These are phyloP conservation scores for Brachyptera risi DNA, from an alignment of 2,888 invertebrate genomes.

Conservation along the genomic window DNA sequence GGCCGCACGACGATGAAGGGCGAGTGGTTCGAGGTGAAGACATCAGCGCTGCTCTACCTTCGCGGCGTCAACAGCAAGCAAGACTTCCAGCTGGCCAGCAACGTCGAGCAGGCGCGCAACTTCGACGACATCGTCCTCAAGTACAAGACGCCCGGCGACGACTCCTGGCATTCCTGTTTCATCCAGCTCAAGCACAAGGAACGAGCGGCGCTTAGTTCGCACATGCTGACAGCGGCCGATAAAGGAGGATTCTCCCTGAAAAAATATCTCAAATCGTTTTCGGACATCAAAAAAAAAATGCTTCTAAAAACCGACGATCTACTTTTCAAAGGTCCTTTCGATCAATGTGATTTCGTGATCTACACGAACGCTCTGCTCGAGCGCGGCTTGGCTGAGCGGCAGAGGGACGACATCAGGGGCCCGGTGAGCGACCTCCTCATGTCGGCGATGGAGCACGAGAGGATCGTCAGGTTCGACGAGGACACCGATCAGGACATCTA, in stretches of 20 bases:
- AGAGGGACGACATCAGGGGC: not conserved
- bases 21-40: constrained; percentile 19
- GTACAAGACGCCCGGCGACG: not conserved
- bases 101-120: constrained; percentile 13
- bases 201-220: not conserved
- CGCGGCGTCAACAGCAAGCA: constrained; percentile 16
- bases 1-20: constrained; percentile 16
- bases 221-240: not conserved
- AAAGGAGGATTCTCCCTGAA: constrained; percentile 7
- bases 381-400: not conserved
- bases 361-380: constrained; percentile 8
- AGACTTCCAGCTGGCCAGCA: constrained; percentile 13
- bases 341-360: constrained; percentile 13
- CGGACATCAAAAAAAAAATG: constrained; percentile 10
- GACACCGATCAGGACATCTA: constrained; percentile 1
- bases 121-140: constrained; percentile 19
- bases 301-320: not conserved
- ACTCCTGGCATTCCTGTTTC: constrained; percentile 9
- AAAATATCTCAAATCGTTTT: constrained; percentile 5
- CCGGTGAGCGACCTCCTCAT: not conserved
- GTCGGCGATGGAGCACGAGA: not conserved
- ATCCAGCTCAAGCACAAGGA: constrained; percentile 19
- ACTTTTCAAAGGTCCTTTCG: not conserved
- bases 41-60: constrained; percentile 14
- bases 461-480: constrained; percentile 2